phyloP scores from a whole-genome alignment of 2,113 vertebrate genomes.

The Myotis brandtii region DNA sequence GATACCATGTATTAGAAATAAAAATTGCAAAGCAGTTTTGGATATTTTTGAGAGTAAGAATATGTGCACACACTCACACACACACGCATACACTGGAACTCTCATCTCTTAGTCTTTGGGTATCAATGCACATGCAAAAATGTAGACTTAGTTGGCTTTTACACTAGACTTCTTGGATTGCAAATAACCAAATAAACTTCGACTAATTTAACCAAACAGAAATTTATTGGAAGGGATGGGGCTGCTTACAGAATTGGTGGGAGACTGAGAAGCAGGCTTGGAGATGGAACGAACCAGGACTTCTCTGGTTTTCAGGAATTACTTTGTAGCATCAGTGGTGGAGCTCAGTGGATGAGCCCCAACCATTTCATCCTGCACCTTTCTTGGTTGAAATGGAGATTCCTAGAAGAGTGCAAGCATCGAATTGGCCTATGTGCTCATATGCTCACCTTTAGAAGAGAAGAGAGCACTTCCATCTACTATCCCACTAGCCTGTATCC shows the following conservation, averaged over 20 bases:
- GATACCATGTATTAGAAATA: not conserved
- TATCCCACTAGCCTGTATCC: not conserved
- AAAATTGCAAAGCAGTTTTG: not conserved
- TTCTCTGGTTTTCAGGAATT: not conserved
- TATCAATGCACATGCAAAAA: not conserved
- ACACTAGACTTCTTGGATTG: not conserved
- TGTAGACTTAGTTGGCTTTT: not conserved
- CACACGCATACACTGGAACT: not conserved
- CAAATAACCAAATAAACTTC: not conserved
- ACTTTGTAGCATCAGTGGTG: not conserved
- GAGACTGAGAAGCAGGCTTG: not conserved
- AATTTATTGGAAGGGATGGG: not conserved
- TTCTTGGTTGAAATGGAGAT: not conserved
- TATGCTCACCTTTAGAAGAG: not conserved
- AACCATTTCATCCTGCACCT: not conserved
- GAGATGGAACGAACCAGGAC: not conserved
- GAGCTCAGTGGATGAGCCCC: not conserved
- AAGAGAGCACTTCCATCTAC: not conserved
- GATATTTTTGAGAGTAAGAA: not conserved
- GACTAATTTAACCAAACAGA: not conserved
- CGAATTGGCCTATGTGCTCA: not conserved
- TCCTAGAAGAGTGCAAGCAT: not conserved
- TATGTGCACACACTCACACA: not conserved
- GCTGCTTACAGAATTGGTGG: not conserved
- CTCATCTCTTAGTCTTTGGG: not conserved